These are phyloP conservation scores for Engraulis encrasicolus DNA, from an alignment of 2,113 vertebrate genomes.

Conservation along the genomic window DNA sequence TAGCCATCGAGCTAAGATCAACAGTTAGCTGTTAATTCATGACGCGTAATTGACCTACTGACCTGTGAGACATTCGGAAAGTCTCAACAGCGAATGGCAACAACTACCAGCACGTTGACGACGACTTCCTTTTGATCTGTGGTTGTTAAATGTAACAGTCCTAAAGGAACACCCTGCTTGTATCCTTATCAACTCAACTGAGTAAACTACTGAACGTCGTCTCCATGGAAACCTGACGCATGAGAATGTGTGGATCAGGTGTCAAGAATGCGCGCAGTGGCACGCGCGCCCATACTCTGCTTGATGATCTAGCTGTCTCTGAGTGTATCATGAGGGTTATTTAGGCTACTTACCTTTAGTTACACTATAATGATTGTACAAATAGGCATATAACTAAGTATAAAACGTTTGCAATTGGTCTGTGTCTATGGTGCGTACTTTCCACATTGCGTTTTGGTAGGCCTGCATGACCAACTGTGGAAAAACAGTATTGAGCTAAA, in stretches of 20 bases:
- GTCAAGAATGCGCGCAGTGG: background rate
- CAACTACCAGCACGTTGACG: background rate
- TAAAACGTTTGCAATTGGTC: too few relatives aligned
- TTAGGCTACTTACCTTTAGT: too few relatives aligned
- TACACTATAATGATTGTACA: too few relatives aligned
- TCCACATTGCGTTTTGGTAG: too few relatives aligned
- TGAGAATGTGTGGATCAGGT: conserved; percentile 15
- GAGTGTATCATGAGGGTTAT: too few relatives aligned
- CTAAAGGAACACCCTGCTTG: background rate
- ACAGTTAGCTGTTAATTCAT: background rate
- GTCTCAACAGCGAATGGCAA: background rate
- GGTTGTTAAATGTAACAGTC: background rate
- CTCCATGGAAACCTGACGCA: background rate
- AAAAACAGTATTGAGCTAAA: too few relatives aligned
- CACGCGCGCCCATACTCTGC: background rate
- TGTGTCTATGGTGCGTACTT: too few relatives aligned
- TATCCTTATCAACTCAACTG: background rate
- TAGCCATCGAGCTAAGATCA: background rate
- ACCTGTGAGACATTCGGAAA: conserved; percentile 70
- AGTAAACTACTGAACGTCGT: background rate
- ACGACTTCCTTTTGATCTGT: background rate
- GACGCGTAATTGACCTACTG: conserved; percentile 32
- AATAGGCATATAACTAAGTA: too few relatives aligned
- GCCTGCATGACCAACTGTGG: too few relatives aligned
- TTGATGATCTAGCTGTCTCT: background rate